Base-by-base conservation (phyloP, 2,113 vertebrate species). In the Oenanthe melanoleuca region DNA sequence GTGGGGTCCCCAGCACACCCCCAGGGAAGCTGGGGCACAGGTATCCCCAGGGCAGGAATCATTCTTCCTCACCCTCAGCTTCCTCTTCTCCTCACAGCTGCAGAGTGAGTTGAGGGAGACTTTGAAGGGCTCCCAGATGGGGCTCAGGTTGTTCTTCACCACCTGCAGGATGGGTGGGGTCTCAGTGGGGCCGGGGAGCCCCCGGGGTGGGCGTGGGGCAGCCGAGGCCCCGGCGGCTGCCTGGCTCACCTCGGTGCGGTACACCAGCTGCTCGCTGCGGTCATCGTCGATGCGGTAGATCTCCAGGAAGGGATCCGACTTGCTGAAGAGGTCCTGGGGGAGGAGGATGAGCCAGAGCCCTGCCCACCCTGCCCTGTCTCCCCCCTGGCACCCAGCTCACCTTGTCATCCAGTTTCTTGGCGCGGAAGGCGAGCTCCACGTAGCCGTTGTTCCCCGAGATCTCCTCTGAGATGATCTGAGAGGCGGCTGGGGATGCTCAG, bases 101-200 rank as follows among this genome's bases (percentile, higher is more conserved):
- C 99, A 99, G 93, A 99, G 98, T 0, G 98, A 99, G 92, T 98
- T 99, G 86, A 99, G 98, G 11, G 99, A 99, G 47, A 99, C 99
- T 97, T 99, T 99, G 97, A 99, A 99, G 21, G 99, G 98, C 71
- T 99, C 99, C 99, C 99, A 99, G 84, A 99, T 97, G 2, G 99
- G 99, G 95, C 98, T 99, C 89, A 99, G 98, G 97, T 99, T 99
- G 97, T 99, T 99, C 97, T 99, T 99, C 94, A 99, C 98, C 92
- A 99, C 99, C 99, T 99, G 97, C 6, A n/a, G 45, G 42, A 23
- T 0, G 4, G n/a, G 86, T 3, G 38, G 14, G 90, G 53, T 34
- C 56, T 88, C 67, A 79, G 84, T 0, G 2, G 66, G 74, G 57
- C 56, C 0, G 1, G n/a, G 75, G 9, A 18, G 28, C 1, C 8